Conservation (phyloP, 2,113 vertebrate species). For the Uropsilus gracilis region DNA sequence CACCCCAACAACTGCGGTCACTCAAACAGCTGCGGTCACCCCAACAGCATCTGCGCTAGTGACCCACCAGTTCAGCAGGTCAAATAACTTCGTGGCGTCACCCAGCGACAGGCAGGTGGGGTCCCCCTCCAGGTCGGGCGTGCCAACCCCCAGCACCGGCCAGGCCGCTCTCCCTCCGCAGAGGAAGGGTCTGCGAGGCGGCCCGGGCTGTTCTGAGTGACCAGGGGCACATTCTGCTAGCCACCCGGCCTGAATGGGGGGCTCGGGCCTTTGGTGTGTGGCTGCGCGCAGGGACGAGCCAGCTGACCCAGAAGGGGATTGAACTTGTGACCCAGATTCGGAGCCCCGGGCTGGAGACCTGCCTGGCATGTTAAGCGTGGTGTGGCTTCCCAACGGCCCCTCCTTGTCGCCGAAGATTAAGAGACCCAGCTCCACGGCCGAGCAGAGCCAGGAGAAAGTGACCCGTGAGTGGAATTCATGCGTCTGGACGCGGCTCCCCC, state of each 20-base stretch:
- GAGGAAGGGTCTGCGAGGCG: slow-evolving; percentile 60
- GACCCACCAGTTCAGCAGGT: background rate
- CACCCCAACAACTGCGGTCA: too few species aligned
- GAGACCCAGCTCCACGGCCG: slow-evolving; percentile 44
- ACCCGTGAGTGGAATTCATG: slow-evolving; percentile 77
- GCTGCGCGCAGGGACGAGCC: slow-evolving; percentile 67
- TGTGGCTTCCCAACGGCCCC: background rate
- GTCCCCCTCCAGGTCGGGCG: background rate
- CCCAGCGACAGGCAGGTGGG: background rate
- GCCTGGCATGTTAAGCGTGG: slow-evolving; percentile 60
- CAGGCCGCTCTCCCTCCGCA: background rate
- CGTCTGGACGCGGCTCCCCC: slow-evolving; percentile 51
- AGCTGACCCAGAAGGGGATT: slow-evolving; percentile 82
- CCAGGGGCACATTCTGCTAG: slow-evolving; percentile 75
- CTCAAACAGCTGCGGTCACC: background rate
- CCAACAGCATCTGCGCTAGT: too few species aligned
- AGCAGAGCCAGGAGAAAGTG: slow-evolving; percentile 67
- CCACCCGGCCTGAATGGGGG: slow-evolving; percentile 72
- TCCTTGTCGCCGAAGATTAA: slow-evolving; percentile 56
- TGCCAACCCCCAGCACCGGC: background rate
- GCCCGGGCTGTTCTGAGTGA: slow-evolving; percentile 72
- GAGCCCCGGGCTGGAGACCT: slow-evolving; percentile 11
- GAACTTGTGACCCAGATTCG: slow-evolving; percentile 81
- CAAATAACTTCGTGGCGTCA: background rate
- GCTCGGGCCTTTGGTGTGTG: slow-evolving; percentile 72